Conservation (phyloP, 2,888 invertebrate genomes). For the Cataglyphis cursor region DNA sequence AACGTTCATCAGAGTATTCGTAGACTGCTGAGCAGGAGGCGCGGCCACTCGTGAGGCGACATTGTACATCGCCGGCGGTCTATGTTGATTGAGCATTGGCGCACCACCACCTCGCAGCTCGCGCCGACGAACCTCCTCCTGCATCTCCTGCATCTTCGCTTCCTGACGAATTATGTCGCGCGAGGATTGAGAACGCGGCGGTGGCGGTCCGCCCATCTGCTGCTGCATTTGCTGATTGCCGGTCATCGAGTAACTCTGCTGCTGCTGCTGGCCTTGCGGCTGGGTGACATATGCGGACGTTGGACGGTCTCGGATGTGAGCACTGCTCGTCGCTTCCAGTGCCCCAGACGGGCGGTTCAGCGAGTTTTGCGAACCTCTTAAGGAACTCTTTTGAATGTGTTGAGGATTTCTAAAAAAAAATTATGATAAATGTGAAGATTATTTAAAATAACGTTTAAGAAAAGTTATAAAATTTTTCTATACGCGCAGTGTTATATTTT, state of each 20-base stretch:
- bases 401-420: conserved; percentile 80
- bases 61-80: conserved; percentile 76
- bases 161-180: conserved; percentile 88
- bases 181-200: conserved; percentile 87
- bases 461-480: background rate
- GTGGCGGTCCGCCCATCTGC: conserved; percentile 68
- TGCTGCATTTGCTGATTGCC: conserved; percentile 52
- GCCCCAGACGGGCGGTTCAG: conserved; percentile 88
- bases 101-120: conserved; percentile 85
- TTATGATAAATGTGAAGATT: background rate
- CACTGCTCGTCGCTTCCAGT: conserved; percentile 81
- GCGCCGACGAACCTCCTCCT: conserved; percentile 91
- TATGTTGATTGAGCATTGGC: conserved; percentile 77
- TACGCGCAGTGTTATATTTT: background rate
- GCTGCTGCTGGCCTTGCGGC: conserved; percentile 78
- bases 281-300: conserved; percentile 88
- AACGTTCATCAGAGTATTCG: conserved; percentile 67
- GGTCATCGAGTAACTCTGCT: conserved; percentile 70
- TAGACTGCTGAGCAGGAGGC: conserved; percentile 73
- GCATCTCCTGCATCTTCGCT: conserved; percentile 93
- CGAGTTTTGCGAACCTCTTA: conserved; percentile 89
- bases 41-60: conserved; percentile 74
- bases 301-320: conserved; percentile 87
- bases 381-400: conserved; percentile 83
- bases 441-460: background rate